These are phyloP conservation scores for Tyrophagus putrescentiae DNA, from an alignment of 1,140 invertebrate species.

Conservation along the genomic window DNA sequence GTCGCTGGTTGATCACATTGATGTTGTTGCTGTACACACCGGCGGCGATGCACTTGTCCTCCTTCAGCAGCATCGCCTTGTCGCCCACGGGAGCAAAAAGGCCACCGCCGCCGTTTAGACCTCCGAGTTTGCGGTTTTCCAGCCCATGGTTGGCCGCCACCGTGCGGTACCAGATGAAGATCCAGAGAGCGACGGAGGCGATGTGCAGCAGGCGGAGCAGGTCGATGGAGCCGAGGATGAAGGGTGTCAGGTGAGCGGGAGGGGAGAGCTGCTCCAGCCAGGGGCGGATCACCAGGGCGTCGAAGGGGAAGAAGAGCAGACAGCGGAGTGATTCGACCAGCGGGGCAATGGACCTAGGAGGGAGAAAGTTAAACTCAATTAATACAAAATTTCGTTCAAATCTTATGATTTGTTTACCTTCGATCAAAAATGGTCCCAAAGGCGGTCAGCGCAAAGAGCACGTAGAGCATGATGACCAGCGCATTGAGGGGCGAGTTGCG, in stretches of 20 bases:
- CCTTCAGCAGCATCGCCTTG: conserved; percentile 12
- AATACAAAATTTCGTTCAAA: neutral
- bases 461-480: conserved; percentile 15
- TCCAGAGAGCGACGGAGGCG: conserved; percentile 4
- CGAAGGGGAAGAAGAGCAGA: conserved; percentile 16
- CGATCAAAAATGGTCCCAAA: conserved; percentile 23
- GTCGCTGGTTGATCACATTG: neutral
- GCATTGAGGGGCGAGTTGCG: conserved; percentile 17
- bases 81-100: neutral
- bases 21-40: conserved; percentile 11
- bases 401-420: conserved; percentile 11
- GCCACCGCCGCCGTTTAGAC: neutral
- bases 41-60: conserved; percentile 15
- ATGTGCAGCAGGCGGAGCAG: conserved; percentile 10
- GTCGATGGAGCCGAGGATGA: neutral
- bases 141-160: neutral
- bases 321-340: conserved; percentile 18
- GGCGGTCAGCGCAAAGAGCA: conserved; percentile 19
- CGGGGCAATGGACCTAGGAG: conserved; percentile 14
- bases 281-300: neutral
- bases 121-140: too few species aligned
- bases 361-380: neutral
- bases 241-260: neutral
- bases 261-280: conserved; percentile 8
- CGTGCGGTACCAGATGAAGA: conserved; percentile 4